phyloP scores from a whole-genome alignment of 92 coral and sea anemone genomes.

The Bergia puertoricense region DNA sequence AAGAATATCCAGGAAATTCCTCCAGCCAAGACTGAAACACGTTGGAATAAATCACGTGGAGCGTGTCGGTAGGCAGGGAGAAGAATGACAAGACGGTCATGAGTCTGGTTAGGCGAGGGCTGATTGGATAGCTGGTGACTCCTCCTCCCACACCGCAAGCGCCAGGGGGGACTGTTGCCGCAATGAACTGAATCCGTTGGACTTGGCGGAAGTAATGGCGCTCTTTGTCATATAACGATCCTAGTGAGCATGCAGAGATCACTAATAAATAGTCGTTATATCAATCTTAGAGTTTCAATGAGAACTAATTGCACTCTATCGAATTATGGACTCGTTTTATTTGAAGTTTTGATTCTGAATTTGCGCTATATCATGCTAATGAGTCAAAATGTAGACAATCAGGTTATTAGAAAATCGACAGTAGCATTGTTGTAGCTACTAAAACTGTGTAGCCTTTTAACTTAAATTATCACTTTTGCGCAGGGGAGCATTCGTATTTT shows the following conservation, averaged over 20 bases:
- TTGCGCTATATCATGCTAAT: too few species aligned
- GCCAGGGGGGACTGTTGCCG: conserved; percentile 93
- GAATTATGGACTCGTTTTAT: too few species aligned
- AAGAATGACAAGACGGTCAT: conserved; percentile 93
- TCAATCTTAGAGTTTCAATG: too few species aligned
- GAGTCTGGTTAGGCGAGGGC: conserved; percentile 85
- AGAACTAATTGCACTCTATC: too few species aligned
- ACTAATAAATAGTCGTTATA: too few species aligned
- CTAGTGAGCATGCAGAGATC: conserved; percentile 35
- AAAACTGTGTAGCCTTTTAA: too few species aligned
- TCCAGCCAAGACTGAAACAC: conserved; percentile 87
- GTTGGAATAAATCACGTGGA: conserved; percentile 75
- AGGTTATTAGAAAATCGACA: too few species aligned
- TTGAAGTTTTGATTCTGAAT: too few species aligned
- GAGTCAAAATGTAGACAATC: too few species aligned
- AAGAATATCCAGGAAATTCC: conserved; percentile 95
- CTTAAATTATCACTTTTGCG: too few species aligned
- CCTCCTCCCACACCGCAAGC: conserved; percentile 83
- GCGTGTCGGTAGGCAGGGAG: conserved; percentile 71
- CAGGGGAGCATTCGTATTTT: too few species aligned
- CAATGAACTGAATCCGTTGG: conserved; percentile 77
- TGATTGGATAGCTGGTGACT: conserved; percentile 78
- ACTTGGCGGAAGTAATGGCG: conserved; percentile 72
- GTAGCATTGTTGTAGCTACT: too few species aligned
- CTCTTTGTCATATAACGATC: conserved; percentile 84